phyloP scores from a whole-genome alignment of 2,888 invertebrate genomes.

The Rhopalosiphum nymphaeae region DNA sequence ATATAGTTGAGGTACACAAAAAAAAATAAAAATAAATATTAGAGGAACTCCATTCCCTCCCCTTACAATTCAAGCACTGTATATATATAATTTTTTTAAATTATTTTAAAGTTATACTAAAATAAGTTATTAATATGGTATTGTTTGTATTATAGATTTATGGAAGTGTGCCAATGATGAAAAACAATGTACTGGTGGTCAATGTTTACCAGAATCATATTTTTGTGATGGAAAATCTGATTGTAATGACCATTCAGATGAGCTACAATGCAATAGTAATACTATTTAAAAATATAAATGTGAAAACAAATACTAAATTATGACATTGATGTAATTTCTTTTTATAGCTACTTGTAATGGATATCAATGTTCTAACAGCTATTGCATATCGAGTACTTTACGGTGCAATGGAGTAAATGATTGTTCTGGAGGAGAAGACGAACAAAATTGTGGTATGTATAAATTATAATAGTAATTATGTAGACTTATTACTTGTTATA shows the following conservation, averaged over 20 bases:
- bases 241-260: constrained; percentile 74
- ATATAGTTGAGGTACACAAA: too few species aligned
- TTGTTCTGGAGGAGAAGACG: constrained; percentile 75
- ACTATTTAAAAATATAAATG: constrained; percentile 69
- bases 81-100: neutral
- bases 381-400: constrained; percentile 75
- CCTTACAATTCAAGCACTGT: too few species aligned
- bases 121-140: neutral
- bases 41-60: too few species aligned
- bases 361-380: constrained; percentile 75
- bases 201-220: constrained; percentile 75
- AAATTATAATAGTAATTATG: neutral
- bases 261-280: constrained; percentile 71
- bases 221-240: constrained; percentile 75
- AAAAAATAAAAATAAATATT: too few species aligned
- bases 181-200: constrained; percentile 72
- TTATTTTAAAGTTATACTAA: neutral
- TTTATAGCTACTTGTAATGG: constrained; percentile 71
- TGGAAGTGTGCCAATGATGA: constrained; percentile 75
- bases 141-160: constrained; percentile 66
- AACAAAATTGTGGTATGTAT: constrained; percentile 72
- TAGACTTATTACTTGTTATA: neutral
- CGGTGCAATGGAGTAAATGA: constrained; percentile 75
- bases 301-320: neutral
- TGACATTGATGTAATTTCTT: neutral